Conservation (phyloP, 2,113 vertebrate species). For the Epinephelus fuscoguttatus region DNA sequence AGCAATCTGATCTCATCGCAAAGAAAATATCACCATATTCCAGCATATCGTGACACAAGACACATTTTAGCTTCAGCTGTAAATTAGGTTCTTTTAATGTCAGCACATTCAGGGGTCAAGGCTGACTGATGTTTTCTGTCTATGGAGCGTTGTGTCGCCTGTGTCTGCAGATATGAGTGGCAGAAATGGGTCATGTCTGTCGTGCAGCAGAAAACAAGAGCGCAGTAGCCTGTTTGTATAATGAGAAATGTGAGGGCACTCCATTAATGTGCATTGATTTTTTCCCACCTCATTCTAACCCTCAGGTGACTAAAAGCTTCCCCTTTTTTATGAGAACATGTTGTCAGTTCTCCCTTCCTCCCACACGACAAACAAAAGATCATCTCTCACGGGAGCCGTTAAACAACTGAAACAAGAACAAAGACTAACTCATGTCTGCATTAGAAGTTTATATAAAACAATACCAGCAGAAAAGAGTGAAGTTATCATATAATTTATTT, state of each 20-base stretch:
- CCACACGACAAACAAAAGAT: not conserved
- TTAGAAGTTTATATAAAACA: not conserved
- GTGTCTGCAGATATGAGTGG: slow-evolving; percentile 34
- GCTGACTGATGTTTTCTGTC: slow-evolving; percentile 12
- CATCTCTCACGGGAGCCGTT: not conserved
- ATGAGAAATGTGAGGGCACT: not conserved
- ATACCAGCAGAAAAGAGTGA: not conserved
- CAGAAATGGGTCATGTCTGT: slow-evolving; percentile 47
- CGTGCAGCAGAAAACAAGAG: slow-evolving; percentile 27
- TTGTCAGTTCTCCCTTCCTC: not conserved
- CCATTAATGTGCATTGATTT: slow-evolving; percentile 15
- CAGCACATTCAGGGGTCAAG: slow-evolving; percentile 9
- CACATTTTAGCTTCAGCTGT: slow-evolving; percentile 7
- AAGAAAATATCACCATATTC: not conserved
- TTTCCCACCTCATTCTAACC: not conserved
- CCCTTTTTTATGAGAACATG: not conserved
- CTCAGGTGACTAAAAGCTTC: slow-evolving; percentile 5
- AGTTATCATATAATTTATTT: slow-evolving; percentile 27
- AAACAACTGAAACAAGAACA: not conserved
- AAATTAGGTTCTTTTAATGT: slow-evolving; percentile 23
- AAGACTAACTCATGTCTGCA: not conserved
- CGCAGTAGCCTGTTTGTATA: slow-evolving; percentile 6
- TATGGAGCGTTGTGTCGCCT: not conserved
- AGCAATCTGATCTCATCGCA: not conserved
- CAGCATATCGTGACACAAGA: not conserved